Evolutionary conservation across 2,888 invertebrate species (phyloP), one percentile per base, ranked within the genome.

Genomic region (Epirrhoe tristata): DNA sequence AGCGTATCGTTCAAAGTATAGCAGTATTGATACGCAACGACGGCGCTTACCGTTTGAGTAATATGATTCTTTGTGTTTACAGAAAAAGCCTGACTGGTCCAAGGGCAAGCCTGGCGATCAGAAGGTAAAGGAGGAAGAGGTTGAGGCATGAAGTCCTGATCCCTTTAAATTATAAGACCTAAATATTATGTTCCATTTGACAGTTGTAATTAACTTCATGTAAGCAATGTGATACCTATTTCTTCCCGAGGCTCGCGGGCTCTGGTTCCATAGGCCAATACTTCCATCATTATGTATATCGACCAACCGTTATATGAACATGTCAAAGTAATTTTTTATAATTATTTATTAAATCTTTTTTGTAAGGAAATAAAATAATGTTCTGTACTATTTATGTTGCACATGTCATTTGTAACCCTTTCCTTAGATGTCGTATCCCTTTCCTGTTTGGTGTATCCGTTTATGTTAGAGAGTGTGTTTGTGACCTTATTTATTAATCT

Each of bases 81-180:
- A 97, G 97, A 98, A 97, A 95, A 98, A 98, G 94, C 97, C 98
- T 84, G 98, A 98, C 94, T 98, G 98, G 98, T 97, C 98, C 90
- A 98, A 98, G 96, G 95, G 95, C 94, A 97, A 97, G 90, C 96
- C 96, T 89, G 97, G 97, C 86, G 97, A 97, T 93, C 97, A 97
- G 96, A 96, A 96, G 95, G 97, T 96, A 94, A 97, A 96, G 93
- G 96, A 96, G 93, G 96, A 95, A 92, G 95, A 95, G 90, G 96
- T 96, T 91, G 97, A 97, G 94, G 97, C 97, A 96, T 97, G 96
- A 97, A 91, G 86, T 87, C 86, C 88, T 87, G 74, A 83, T 78
- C 78, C 81, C 82, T 79, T 85, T 82, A 86, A 83, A 82, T 77
- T 80, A 79, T 88, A 90, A 90, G 90, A 88, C 86, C 87, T 84